Evolutionary conservation across 2,888 invertebrate genomes (phyloP).

Genomic region (Sinhomidia bicolor): DNA sequence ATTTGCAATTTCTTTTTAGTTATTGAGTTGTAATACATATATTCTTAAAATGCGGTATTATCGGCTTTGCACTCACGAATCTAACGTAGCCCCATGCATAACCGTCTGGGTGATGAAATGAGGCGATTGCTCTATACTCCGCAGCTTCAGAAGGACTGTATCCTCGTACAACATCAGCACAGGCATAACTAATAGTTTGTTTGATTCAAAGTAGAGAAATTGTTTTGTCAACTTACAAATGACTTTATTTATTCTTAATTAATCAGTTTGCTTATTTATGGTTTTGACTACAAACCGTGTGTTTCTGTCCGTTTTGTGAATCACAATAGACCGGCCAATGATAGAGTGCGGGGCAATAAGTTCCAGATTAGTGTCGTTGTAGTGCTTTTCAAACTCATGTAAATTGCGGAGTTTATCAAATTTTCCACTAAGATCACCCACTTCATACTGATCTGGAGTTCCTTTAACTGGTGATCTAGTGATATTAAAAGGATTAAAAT

Average conservation of each 20-base stretch:
- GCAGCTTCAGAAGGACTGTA: constrained; percentile 93
- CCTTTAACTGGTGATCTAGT: constrained; percentile 86
- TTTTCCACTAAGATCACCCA: constrained; percentile 93
- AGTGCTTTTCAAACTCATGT: constrained; percentile 83
- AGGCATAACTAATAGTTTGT: constrained; percentile 90
- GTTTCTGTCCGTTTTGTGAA: constrained; percentile 86
- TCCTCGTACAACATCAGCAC: constrained; percentile 92
- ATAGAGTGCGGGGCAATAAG: constrained; percentile 91
- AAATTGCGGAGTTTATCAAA: constrained; percentile 89
- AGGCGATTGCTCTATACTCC: constrained; percentile 92
- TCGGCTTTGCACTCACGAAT: constrained; percentile 89
- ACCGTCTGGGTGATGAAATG: constrained; percentile 94
- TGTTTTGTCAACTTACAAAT: neutral
- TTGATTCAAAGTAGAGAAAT: neutral
- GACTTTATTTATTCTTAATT: neutral
- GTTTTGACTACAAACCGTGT: constrained; percentile 60
- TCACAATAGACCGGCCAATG: constrained; percentile 92
- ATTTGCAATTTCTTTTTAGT: neutral
- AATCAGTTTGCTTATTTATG: neutral
- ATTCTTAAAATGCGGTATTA: too few relatives aligned
- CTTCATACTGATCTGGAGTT: constrained; percentile 92
- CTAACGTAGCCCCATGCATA: constrained; percentile 93
- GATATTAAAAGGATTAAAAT: constrained; percentile 92
- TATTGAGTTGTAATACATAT: too few relatives aligned
- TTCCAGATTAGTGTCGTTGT: constrained; percentile 91